These are phyloP conservation scores for Agrotis exclamationis DNA, from an alignment of 2,888 invertebrate genomes.

Conservation along the genomic window DNA sequence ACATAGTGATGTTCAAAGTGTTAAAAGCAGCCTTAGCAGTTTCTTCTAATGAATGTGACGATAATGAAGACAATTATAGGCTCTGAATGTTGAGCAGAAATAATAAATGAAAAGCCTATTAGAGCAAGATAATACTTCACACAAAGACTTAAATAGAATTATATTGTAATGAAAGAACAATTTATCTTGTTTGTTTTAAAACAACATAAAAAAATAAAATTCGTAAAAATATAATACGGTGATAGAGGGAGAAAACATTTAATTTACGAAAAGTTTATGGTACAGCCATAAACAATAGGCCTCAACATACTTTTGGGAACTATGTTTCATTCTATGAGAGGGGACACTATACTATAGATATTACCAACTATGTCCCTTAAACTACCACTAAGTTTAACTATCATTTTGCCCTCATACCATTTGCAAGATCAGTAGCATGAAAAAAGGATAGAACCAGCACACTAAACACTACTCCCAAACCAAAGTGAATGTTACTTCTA, in stretches of 20 bases:
- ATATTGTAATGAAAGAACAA: background rate
- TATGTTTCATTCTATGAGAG: background rate
- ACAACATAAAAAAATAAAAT: no score
- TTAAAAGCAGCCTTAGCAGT: conserved; percentile 4
- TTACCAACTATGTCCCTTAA: background rate
- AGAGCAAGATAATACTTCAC: background rate
- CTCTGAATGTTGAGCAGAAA: conserved; percentile 1
- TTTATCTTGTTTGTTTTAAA: conserved; percentile 6
- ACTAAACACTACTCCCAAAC: conserved; percentile 36
- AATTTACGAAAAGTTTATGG: background rate
- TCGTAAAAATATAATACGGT: no score
- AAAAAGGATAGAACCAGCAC: conserved; percentile 5
- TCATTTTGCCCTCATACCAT: background rate
- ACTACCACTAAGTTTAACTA: background rate
- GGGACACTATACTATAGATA: background rate
- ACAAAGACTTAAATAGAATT: conserved; percentile 1
- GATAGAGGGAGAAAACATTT: no score
- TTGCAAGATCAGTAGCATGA: background rate
- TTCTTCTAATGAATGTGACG: background rate
- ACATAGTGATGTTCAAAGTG: conserved; percentile 12
- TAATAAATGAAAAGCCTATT: background rate
- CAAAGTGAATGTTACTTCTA: conserved; percentile 16
- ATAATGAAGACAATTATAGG: background rate
- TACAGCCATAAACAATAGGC: background rate
- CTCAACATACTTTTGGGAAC: background rate